phyloP scores from a whole-genome alignment of 2,888 invertebrate genomes.

The Lithophane leautieri region DNA sequence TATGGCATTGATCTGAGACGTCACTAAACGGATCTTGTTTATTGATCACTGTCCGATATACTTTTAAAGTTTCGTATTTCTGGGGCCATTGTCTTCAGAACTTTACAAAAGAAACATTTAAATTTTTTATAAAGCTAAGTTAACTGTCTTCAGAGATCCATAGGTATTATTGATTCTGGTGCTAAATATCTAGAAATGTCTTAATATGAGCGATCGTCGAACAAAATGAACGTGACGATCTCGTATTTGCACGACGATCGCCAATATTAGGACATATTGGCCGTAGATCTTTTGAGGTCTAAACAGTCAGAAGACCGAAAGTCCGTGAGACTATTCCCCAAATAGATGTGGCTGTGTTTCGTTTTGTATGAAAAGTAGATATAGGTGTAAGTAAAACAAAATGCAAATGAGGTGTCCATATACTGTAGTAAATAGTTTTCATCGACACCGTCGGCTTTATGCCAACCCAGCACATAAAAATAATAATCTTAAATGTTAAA shows the following conservation, averaged over 20 bases:
- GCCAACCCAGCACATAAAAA: not conserved
- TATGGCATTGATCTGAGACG: not conserved
- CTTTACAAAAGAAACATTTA: not conserved
- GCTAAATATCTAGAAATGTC: not conserved
- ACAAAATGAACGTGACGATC: not conserved
- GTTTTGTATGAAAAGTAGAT: too few relatives aligned
- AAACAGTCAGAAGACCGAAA: not conserved
- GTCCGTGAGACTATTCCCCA: too few relatives aligned
- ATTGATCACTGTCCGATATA: not conserved
- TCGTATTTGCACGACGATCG: not conserved
- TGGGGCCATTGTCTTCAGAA: not conserved
- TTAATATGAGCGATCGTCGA: not conserved
- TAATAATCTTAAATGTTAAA: not conserved
- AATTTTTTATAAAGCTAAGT: not conserved
- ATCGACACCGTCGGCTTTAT: not conserved
- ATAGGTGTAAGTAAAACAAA: too few relatives aligned
- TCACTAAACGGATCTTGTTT: not conserved
- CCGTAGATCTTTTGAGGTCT: not conserved
- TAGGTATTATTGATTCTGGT: not conserved
- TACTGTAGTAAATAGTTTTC: not conserved
- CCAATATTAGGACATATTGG: not conserved
- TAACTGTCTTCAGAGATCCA: not conserved
- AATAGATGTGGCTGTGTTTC: too few relatives aligned
- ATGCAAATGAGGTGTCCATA: too few relatives aligned
- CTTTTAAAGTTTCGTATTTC: not conserved